A percentile compares a stretch with the other conserved stretches of the same genome.
Conservation (phyloP, 2,113 vertebrate genomes). For the Saguinus midas region DNA sequence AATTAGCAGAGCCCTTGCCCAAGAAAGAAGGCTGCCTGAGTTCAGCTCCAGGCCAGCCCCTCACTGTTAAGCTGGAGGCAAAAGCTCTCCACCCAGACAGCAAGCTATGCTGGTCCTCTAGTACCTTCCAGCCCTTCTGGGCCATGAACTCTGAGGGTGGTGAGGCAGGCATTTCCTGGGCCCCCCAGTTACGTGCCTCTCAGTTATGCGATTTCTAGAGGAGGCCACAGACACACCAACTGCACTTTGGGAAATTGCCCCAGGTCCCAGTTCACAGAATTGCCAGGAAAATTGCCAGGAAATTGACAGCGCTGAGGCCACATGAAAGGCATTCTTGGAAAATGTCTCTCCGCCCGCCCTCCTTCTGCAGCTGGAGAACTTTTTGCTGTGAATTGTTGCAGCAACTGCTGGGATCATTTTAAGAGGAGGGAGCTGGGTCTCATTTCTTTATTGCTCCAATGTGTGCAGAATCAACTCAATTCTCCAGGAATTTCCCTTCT, state of each 20-base stretch:
- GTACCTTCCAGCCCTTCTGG: background rate
- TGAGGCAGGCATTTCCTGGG: background rate
- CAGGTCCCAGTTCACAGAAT: slow-evolving; percentile 23
- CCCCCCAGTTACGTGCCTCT: background rate
- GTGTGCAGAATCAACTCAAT: slow-evolving; percentile 26
- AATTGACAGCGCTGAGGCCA: slow-evolving; percentile 45
- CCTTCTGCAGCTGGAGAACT: slow-evolving; percentile 22
- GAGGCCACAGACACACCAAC: background rate
- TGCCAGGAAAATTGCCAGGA: background rate
- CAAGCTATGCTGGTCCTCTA: background rate
- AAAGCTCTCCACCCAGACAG: background rate
- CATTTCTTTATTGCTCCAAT: slow-evolving; percentile 33
- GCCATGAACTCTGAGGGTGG: background rate
- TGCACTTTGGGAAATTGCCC: slow-evolving; percentile 33
- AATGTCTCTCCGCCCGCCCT: background rate
- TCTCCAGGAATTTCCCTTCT: background rate
- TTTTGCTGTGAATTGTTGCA: slow-evolving; percentile 2
- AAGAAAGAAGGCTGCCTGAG: background rate
- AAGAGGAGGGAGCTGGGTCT: background rate
- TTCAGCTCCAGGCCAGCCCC: background rate
- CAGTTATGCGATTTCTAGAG: background rate
- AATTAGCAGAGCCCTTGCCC: background rate
- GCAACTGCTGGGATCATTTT: background rate
- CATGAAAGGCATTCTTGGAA: slow-evolving; percentile 71
- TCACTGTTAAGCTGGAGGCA: background rate